These are phyloP conservation scores for Siniperca chuatsi DNA, from an alignment of 2,113 vertebrate genomes.

Conservation along the genomic window DNA sequence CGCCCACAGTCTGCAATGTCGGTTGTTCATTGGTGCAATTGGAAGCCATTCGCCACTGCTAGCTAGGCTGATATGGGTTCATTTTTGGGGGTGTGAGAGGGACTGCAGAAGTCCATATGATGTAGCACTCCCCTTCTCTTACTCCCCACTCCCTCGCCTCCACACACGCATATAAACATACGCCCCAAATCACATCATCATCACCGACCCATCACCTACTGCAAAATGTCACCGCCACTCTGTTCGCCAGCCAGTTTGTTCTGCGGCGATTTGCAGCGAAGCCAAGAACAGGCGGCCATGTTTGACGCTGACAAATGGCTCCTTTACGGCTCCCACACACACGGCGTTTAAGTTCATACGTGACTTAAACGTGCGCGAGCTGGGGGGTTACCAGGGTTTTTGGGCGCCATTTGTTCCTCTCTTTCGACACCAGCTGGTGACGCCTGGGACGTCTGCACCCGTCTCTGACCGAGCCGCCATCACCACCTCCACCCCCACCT, in stretches of 20 bases:
- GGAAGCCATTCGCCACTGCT: not conserved
- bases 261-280: slow-evolving; percentile 4
- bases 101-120: slow-evolving; percentile 51
- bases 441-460: slow-evolving; percentile 6
- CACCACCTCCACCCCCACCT: not conserved
- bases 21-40: not conserved
- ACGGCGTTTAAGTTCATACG: not conserved
- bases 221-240: slow-evolving; percentile 19
- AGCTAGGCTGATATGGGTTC: slow-evolving; percentile 14
- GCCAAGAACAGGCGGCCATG: slow-evolving; percentile 22
- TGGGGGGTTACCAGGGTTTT: not conserved
- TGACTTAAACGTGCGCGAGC: not conserved
- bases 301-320: slow-evolving; percentile 10
- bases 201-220: slow-evolving; percentile 17
- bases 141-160: not conserved
- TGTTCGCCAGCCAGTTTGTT: slow-evolving; percentile 12
- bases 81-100: slow-evolving; percentile 22
- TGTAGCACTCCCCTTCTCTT: not conserved
- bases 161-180: not conserved
- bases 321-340: not conserved
- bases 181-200: slow-evolving; percentile 15
- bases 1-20: not conserved
- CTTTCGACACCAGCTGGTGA: not conserved
- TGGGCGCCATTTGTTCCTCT: not conserved
- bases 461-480: slow-evolving; percentile 1